Conservation (phyloP, 2,888 invertebrate genomes). For the Anarsia innoxiella region DNA sequence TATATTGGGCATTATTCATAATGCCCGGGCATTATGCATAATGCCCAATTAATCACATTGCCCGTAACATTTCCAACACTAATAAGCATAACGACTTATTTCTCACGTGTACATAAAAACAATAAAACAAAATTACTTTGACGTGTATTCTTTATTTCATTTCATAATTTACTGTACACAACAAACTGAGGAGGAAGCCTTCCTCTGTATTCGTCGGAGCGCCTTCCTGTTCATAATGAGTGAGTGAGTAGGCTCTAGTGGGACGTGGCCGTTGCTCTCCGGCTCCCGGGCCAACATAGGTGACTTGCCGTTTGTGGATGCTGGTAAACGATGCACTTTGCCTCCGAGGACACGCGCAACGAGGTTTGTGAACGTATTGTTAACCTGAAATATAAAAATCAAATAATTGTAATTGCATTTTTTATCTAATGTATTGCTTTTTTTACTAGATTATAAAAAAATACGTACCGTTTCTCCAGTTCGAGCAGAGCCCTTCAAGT, state of each 20-base stretch:
- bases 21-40: too few species aligned
- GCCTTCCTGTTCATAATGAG: conserved; percentile 64
- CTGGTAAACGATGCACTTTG: conserved; percentile 31
- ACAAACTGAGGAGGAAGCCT: conserved; percentile 70
- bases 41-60: too few species aligned
- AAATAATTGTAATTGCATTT: too few species aligned
- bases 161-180: conserved; percentile 71
- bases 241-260: conserved; percentile 31
- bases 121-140: conserved; percentile 5
- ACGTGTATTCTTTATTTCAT: conserved; percentile 1
- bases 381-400: conserved; percentile 62
- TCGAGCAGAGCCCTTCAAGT: conserved; percentile 80
- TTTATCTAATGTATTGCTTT: too few species aligned
- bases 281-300: conserved; percentile 19
- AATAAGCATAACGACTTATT: too few species aligned
- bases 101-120: neutral
- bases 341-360: conserved; percentile 59
- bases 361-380: conserved; percentile 78
- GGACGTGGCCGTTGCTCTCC: conserved; percentile 22
- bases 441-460: too few species aligned
- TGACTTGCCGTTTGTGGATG: conserved; percentile 27
- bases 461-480: conserved; percentile 80
- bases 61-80: too few species aligned
- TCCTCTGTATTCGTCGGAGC: conserved; percentile 37
- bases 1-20: too few species aligned